Evolutionary conservation across 2,113 vertebrate species (phyloP).

Genomic region (Notiomystis cincta): DNA sequence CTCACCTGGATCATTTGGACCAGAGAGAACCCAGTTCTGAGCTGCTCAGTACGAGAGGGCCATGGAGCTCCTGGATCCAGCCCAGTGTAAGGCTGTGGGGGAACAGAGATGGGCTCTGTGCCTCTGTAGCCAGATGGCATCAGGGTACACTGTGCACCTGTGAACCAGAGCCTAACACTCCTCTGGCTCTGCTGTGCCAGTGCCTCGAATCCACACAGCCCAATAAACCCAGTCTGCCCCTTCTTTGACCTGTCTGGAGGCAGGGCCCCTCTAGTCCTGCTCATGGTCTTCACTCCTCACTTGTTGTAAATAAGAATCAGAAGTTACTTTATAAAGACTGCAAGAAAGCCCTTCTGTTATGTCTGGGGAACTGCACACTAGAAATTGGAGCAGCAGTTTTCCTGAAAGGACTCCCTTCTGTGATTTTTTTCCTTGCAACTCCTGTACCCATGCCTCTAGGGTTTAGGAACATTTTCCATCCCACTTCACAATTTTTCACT

Average conservation of each 20-base stretch:
- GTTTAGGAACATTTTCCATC: fast-evolving
- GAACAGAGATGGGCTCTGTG: neutral
- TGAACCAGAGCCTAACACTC: neutral
- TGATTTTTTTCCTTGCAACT: neutral
- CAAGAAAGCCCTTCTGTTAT: neutral
- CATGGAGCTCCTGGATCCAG: neutral
- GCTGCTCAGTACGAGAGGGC: neutral
- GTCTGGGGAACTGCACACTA: neutral
- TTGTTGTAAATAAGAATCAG: neutral
- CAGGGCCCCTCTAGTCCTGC: neutral
- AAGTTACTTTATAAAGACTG: neutral
- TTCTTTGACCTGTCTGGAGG: neutral
- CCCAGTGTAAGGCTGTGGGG: neutral
- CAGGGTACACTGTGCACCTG: neutral
- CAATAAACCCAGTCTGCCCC: neutral
- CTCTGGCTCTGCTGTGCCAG: neutral
- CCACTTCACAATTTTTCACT: neutral
- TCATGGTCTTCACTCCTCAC: neutral
- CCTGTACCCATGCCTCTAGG: neutral
- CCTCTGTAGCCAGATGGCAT: neutral
- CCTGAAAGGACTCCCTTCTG: neutral
- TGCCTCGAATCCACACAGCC: neutral
- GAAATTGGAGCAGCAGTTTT: neutral
- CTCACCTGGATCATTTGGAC: neutral
- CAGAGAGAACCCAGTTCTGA: neutral